Conservation (phyloP, 2,797 vertebrate species). For the Halcyon chelicuti region DNA sequence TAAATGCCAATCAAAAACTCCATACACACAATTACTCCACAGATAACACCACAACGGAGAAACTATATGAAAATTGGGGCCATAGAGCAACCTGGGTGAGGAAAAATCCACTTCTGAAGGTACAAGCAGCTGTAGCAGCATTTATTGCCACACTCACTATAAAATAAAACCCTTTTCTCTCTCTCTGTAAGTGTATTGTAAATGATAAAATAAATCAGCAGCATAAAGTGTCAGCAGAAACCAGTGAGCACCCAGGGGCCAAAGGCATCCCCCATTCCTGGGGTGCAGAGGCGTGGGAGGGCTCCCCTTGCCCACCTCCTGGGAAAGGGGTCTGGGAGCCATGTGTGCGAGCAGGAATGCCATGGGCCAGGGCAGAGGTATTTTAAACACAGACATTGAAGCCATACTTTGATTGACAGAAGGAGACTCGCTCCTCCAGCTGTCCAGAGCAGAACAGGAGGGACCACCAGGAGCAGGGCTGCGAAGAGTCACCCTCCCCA, state of each 20-base stretch:
- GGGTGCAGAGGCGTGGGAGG: not conserved
- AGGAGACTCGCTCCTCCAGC: constrained; percentile 74
- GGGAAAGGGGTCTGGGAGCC: not conserved
- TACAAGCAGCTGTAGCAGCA: not conserved
- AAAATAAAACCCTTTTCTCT: not conserved
- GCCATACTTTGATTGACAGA: constrained; percentile 69
- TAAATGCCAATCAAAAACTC: not conserved
- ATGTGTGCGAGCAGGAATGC: constrained; percentile 44
- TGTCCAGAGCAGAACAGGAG: constrained; percentile 62
- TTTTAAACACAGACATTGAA: constrained; percentile 75
- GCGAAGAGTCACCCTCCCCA: not conserved
- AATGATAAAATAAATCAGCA: not conserved
- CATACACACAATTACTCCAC: not conserved
- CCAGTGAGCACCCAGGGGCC: rapidly evolving
- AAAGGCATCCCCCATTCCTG: not conserved
- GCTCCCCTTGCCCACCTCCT: no score
- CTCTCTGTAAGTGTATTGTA: not conserved
- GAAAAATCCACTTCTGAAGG: not conserved
- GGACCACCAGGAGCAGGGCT: not conserved
- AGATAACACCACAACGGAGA: not conserved
- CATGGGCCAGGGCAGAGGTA: constrained; percentile 73
- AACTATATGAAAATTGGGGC: not conserved
- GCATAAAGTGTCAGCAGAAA: not conserved
- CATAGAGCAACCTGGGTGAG: not conserved
- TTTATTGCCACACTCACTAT: constrained; percentile 13